Percentiles rank a stretch among this genome's conserved stretches.
Evolutionary conservation across 2,888 invertebrate genomes (phyloP).

Genomic region (Litoditis marina): DNA sequence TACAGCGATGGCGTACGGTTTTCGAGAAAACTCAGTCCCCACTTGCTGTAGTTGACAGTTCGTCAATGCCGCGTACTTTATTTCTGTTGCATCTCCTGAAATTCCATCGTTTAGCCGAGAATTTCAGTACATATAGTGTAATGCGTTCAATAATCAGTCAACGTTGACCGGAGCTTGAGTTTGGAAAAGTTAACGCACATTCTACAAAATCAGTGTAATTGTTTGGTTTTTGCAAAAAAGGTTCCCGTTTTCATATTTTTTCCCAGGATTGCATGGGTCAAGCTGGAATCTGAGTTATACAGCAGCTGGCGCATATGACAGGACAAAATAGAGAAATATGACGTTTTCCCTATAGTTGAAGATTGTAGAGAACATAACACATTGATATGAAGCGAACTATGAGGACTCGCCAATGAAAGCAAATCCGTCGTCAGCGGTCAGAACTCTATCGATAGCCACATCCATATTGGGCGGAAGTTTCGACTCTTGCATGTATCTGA

Average conservation of each 20-base stretch:
- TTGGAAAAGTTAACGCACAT: no score
- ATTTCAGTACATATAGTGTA: neutral
- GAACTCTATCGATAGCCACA: conserved; percentile 76
- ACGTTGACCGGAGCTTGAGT: no score
- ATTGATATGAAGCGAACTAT: no score
- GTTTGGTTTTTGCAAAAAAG: no score
- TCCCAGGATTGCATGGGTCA: no score
- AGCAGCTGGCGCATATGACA: no score
- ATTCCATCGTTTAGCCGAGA: neutral
- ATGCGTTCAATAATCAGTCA: neutral
- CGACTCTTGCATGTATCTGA: conserved; percentile 67
- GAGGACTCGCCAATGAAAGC: conserved; percentile 77
- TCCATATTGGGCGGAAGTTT: conserved; percentile 77
- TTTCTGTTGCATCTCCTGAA: conserved; percentile 84
- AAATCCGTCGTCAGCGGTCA: conserved; percentile 72
- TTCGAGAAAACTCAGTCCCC: conserved; percentile 92
- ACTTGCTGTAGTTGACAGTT: conserved; percentile 84
- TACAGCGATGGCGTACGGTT: conserved; percentile 93
- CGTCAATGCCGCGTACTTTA: conserved; percentile 76
- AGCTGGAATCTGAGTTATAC: no score
- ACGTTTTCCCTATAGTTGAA: no score
- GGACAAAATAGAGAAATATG: no score
- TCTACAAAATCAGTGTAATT: no score
- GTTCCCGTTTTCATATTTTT: no score
- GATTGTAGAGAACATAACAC: no score